phyloP scores from a whole-genome alignment of 2,888 invertebrate genomes.

The Drosophila dives region DNA sequence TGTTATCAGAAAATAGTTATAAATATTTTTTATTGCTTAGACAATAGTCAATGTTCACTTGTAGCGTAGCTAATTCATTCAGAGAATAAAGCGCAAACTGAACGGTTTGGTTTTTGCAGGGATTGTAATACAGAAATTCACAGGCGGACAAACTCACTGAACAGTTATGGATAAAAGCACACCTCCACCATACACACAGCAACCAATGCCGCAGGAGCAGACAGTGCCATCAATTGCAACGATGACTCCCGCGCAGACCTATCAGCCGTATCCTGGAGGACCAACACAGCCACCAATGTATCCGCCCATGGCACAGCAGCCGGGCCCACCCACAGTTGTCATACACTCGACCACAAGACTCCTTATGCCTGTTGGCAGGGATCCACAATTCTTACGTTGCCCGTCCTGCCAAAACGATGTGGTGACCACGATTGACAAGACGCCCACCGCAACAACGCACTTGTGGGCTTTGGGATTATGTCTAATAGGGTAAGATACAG shows the following conservation, averaged over 20 bases:
- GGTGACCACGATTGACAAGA: conserved; percentile 20
- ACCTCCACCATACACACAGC: conserved; percentile 37
- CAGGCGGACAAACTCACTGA: neutral
- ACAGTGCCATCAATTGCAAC: neutral
- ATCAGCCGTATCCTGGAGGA: conserved; percentile 43
- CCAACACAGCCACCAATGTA: conserved; percentile 46
- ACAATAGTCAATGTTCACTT: conserved; percentile 5
- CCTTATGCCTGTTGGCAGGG: conserved; percentile 34
- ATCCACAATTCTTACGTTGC: conserved; percentile 45
- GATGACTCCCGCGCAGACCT: conserved; percentile 26
- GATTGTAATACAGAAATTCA: neutral
- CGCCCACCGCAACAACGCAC: conserved; percentile 17
- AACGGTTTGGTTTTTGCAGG: neutral
- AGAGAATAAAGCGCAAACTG: conserved; percentile 5
- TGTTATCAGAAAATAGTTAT: neutral
- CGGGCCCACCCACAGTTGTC: conserved; percentile 16
- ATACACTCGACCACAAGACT: conserved; percentile 24
- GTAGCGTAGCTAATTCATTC: neutral
- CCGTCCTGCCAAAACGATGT: conserved; percentile 46
- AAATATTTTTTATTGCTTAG: neutral
- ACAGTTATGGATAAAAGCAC: conserved; percentile 26
- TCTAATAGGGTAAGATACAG: conserved; percentile 41
- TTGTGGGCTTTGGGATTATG: conserved; percentile 25
- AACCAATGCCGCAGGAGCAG: conserved; percentile 19
- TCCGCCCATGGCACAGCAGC: conserved; percentile 30